Base-by-base conservation (phyloP, 1,140 invertebrate genomes). In the Ostrea edulis region DNA sequence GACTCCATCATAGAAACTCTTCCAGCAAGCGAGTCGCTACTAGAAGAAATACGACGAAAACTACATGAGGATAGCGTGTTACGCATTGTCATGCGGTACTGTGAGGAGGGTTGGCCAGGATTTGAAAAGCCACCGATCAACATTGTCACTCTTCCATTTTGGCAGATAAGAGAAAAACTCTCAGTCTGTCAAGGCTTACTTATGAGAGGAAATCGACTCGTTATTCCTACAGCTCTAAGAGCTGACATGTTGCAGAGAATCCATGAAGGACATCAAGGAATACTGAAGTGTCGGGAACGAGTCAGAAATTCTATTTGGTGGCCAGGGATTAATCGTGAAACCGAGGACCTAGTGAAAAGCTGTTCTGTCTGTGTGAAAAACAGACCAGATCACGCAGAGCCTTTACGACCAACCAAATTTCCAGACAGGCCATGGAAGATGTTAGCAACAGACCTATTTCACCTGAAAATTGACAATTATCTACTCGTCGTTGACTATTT, bases 251-350 rank as follows among this genome's bases (percentile, higher is more conserved):
- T 94, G 14, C 84, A 92, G 54, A 55, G 87, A 65, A 89, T 93
- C 53, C 93, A 94, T 89, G 88, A 91, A 82, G 87, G 88, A 62
- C 94, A 94, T 89, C 91, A 91, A 82, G 93, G 93, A 2, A 91
- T 93, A 29, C 82, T 77, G n/a, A 88, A 90, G 25, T 90, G 89
- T 86, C 53, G 89, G 14, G 85, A 84, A 52, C 44, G 87, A 65
- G 44, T 82, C 29, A 82, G 77, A 35, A 85, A 35, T 35, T 85
- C 84, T 3, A 8, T 85, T 12, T 85, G 84, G 84, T 85, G 58
- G 84, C 84, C 84, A 35, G 25, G 84, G 22, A 85, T 65, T 7
- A 51, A 68, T 68, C 58, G 55, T 8, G 55, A 85, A 58, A 85
- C 51, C 1, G 54, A 85, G 58, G 58, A 85, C 35, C 22, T 85